Evolutionary conservation across 1,140 invertebrate species (phyloP), one percentile per base, ranked within the genome.

Genomic region (Drosophila pectinifera): DNA sequence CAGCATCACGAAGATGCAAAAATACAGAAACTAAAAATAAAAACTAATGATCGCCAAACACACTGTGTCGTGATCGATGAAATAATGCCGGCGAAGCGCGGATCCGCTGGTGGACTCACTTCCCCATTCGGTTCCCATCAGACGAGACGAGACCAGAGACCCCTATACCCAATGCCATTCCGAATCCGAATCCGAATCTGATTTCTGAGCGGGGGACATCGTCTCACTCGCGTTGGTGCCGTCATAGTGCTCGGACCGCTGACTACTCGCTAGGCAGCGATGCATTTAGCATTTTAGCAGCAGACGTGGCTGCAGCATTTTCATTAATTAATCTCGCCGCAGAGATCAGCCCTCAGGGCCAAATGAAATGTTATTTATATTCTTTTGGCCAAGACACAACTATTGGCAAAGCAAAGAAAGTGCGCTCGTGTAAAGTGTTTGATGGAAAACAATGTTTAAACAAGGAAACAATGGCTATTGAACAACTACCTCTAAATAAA

Each of bases 31-130:
- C 8, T 3, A 61, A 39, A 39, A 31, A 13, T 16, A 14, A 36
- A 67, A 64, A 18, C 20, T 64, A 48, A 65, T 65, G 43, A 28
- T 20, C 26, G 42, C 26, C 28, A 41, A 26, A 42, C 22, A 26
- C 13, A 42, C 14, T 13, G 38, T 39, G 56, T 68, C 64, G 64
- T 68, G 64, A 68, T 68, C 64, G 64, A 68, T 65, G 61, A 68
- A 68, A 68, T 65, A 68, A 51, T 68, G 38, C 45, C 36, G 36
- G 24, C 45, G 28, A 65, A 53, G 61, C 38, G 13, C 24, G 11
- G 18, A 41, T 61, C 59, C 53, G 31, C 59, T 18, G 36, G 24
- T 11, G 39, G 58, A 36, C 51, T 22, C 36, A 34, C 26, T 59
- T 53, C 45, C 64, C 59, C 28, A 31, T 22, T 68, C 34, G 16